Evolutionary conservation across 2,797 vertebrate species (phyloP).

Genomic region (Karalla daura): DNA sequence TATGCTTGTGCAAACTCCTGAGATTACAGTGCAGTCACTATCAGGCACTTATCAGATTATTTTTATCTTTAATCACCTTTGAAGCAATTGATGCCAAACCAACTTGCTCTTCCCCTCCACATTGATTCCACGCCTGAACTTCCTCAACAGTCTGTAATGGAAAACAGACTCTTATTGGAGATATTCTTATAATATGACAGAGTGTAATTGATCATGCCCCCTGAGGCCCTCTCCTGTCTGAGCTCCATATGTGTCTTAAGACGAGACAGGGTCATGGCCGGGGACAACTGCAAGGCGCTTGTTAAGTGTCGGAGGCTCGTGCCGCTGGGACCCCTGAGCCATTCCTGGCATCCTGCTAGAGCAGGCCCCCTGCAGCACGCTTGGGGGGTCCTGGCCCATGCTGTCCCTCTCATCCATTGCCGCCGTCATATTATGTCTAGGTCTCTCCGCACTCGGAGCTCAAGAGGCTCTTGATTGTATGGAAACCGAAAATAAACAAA

Average conservation of each 20-base stretch:
- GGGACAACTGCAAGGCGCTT: conserved; percentile 83
- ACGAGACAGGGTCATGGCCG: conserved; percentile 79
- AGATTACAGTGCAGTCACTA: not conserved
- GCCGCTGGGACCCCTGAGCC: conserved; percentile 79
- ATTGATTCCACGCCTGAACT: not conserved
- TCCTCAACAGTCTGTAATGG: conserved; percentile 38
- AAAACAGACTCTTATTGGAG: conserved; percentile 49
- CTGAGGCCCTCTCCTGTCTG: conserved; percentile 48
- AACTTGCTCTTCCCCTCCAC: not conserved
- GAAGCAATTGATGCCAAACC: not conserved
- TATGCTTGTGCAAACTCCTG: conserved; percentile 16
- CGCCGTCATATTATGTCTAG: conserved; percentile 81
- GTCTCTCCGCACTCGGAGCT: conserved; percentile 34
- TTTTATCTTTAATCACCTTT: not conserved
- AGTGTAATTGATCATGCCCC: conserved; percentile 76
- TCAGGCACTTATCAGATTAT: too few species aligned
- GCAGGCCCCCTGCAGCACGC: conserved; percentile 68
- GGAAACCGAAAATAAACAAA: conserved; percentile 83
- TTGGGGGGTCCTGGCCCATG: conserved; percentile 71
- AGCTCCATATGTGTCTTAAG: conserved; percentile 72
- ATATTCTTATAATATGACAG: conserved; percentile 65
- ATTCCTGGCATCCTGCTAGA: conserved; percentile 77
- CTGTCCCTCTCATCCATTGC: conserved; percentile 70
- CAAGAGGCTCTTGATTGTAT: conserved; percentile 69
- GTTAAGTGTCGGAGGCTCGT: conserved; percentile 85